phyloP scores from a whole-genome alignment of 2,888 invertebrate species.

The Sinodicranocentrus sp. region DNA sequence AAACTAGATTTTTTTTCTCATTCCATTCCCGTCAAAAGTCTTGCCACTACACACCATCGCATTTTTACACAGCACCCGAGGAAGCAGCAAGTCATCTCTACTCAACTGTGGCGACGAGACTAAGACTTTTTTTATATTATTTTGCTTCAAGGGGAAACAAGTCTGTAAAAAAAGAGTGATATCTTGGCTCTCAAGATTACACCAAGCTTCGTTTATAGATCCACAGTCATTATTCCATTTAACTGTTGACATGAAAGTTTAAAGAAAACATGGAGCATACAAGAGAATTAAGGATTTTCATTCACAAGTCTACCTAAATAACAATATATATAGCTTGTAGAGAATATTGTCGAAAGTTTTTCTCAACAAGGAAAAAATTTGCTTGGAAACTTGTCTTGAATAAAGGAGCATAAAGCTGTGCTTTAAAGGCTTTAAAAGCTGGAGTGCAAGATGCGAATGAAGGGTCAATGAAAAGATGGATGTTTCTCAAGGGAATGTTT shows the following conservation, averaged over 20 bases:
- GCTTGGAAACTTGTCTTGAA: not conserved
- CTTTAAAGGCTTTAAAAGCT: too few species aligned
- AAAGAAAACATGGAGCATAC: too few species aligned
- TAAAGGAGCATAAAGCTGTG: not conserved
- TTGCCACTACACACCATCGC: not conserved
- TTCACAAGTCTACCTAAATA: not conserved
- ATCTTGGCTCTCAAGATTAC: not conserved
- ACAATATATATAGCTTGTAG: not conserved
- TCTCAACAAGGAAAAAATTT: not conserved
- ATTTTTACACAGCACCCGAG: constrained; percentile 23
- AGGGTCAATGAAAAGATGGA: constrained; percentile 31
- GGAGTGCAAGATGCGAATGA: not conserved
- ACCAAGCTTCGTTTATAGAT: not conserved
- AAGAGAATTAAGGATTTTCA: not conserved
- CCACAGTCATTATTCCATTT: not conserved
- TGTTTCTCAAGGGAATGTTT: constrained; percentile 26
- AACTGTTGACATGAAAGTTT: not conserved
- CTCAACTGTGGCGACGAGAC: constrained; percentile 2
- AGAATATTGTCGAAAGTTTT: not conserved
- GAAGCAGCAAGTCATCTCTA: constrained; percentile 19
- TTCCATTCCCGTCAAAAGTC: not conserved
- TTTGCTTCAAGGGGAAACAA: not conserved
- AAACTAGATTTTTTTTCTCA: constrained; percentile 16
- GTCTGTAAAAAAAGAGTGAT: constrained; percentile 12
- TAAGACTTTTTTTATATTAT: constrained; percentile 13